Base-by-base conservation (phyloP, 2,888 invertebrate genomes). In the Epistrophe grossulariae region DNA sequence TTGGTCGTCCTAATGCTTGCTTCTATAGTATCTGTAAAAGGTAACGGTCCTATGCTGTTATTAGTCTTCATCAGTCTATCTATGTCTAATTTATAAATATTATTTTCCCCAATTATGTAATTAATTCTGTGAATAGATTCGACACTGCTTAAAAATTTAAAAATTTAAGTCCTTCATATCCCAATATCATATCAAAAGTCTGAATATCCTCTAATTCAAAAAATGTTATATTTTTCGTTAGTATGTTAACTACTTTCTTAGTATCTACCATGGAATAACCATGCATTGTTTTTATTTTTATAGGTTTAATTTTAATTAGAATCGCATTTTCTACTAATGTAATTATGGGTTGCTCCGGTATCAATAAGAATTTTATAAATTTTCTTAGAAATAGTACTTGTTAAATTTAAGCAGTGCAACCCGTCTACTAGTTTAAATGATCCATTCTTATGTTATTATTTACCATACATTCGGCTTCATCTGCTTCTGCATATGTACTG, bases 381-480 rank as follows among this genome's bases (percentile, higher is more conserved):
- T 57, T 57, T 57, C 35, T 31, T 31, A 55, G 13, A 59, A 35
- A 40, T 40, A 59, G 10, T 59, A 59, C 59, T 59, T 38, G 35
- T 35, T 59, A 59, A 59, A 10, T 59, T 38, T 59, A 38, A 59
- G 17, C 59, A 38, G 59, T 31, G 50, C 52, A 70, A 70, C 68
- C 68, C 68, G 52, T 52, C 52, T 50, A 52, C 15, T 52, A 40
- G 68, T 52, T 52, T 52, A 52, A 40, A 70, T 70, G 38, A 70
- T 52, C 38, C 40, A 38, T 50, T 70, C 52, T 70, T 52, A 70
- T 52, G 9, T 52, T 70, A 40, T 70, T 52, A 70, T 70, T 50
- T 52, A 52, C 52, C 38, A 68, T 68, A 57, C 57, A 57, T 57
- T 57, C 57, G 31, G 43, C 48, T 48, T 48, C 28, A 55, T 57